Conservation (phyloP, 1,140 invertebrate species). For the Ostrea edulis region DNA sequence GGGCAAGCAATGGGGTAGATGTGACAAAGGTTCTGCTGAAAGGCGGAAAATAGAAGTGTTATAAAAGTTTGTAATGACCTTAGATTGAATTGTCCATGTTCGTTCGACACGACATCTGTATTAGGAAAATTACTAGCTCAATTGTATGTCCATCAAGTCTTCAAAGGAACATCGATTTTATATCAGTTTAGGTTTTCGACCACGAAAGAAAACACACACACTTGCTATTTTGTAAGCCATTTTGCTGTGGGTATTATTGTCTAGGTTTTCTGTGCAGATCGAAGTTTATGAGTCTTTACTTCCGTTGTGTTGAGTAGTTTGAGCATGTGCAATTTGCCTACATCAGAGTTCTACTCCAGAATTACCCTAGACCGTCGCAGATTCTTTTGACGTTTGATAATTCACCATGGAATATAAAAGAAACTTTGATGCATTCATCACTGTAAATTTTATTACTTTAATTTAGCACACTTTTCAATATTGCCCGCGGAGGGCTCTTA, state of each 20-base stretch:
- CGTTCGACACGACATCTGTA: conserved; percentile 30
- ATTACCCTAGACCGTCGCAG: conserved; percentile 4
- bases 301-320: conserved; percentile 20
- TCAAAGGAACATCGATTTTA: conserved; percentile 27
- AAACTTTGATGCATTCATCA: conserved; percentile 43
- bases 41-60: conserved; percentile 38
- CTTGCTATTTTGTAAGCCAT: conserved; percentile 21
- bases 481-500: conserved; percentile 49
- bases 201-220: neutral
- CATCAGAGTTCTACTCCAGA: conserved; percentile 11
- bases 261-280: conserved; percentile 26
- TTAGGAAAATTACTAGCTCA: conserved; percentile 18
- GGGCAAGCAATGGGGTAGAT: conserved; percentile 35
- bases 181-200: conserved; percentile 16
- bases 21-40: conserved; percentile 36
- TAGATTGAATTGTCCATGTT: conserved; percentile 19
- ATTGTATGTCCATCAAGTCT: conserved; percentile 22
- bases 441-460: conserved; percentile 34
- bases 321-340: conserved; percentile 36
- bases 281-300: conserved; percentile 21
- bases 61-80: conserved; percentile 39
- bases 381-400: conserved; percentile 36
- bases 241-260: conserved; percentile 25
- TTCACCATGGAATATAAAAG: conserved; percentile 29
- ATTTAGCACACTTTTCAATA: conserved; percentile 45